A percentile compares a stretch with the other conserved stretches of the same genome.
Evolutionary conservation across 2,797 vertebrate genomes (phyloP).

Genomic region (Sebastes kiyomatsui): DNA sequence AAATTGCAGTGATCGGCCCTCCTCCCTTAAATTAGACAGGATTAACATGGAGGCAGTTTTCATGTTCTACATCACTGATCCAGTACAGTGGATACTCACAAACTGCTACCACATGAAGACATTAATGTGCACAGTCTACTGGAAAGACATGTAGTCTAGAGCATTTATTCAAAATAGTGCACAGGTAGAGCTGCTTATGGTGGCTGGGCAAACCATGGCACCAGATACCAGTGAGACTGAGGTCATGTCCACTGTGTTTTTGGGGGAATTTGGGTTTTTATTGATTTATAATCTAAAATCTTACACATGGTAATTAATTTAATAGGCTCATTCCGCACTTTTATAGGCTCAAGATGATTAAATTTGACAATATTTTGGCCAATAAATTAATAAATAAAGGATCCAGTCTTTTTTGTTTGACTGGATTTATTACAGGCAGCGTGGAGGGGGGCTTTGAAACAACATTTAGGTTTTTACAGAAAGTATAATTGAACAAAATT

Average conservation of each 20-base stretch:
- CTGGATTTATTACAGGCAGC: neutral
- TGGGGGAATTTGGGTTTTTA: neutral
- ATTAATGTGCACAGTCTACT: neutral
- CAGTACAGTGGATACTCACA: constrained; percentile 6
- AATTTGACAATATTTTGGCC: neutral
- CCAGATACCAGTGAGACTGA: neutral
- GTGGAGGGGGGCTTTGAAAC: neutral
- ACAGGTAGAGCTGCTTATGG: neutral
- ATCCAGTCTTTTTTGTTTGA: neutral
- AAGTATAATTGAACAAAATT: neutral
- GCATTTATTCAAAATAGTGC: neutral
- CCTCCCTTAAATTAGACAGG: constrained; percentile 31
- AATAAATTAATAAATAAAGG: neutral
- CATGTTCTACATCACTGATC: constrained; percentile 33
- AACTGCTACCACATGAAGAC: constrained; percentile 33
- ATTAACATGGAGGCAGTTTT: constrained; percentile 31
- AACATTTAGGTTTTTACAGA: neutral
- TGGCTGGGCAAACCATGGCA: neutral
- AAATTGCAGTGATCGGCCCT: constrained; percentile 22
- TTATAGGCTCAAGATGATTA: neutral
- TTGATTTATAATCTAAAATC: neutral
- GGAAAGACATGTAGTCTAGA: neutral
- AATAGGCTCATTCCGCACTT: neutral
- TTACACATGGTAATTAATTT: neutral
- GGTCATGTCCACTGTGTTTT: neutral